phyloP scores from a whole-genome alignment of 2,888 invertebrate genomes.

The Pachydiplax longipennis region DNA sequence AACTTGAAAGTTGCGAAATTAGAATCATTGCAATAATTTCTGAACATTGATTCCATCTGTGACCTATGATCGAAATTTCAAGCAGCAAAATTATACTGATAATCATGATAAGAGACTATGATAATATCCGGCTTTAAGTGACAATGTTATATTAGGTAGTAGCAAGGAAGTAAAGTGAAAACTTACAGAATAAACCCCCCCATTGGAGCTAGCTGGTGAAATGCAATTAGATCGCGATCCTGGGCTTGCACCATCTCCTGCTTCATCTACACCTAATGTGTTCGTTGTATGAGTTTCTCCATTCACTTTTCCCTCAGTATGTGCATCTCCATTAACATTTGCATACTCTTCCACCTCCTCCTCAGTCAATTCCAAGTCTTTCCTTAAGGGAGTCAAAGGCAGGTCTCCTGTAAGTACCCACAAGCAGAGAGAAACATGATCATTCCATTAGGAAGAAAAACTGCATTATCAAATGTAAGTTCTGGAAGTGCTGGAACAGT shows the following conservation, averaged over 20 bases:
- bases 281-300: slow-evolving; percentile 55
- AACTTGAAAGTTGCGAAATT: no score
- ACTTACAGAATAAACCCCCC: slow-evolving; percentile 86
- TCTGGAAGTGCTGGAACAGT: slow-evolving; percentile 34
- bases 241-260: slow-evolving; percentile 59
- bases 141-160: neutral
- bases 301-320: slow-evolving; percentile 58
- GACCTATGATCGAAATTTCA: no score
- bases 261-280: slow-evolving; percentile 9
- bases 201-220: slow-evolving; percentile 90
- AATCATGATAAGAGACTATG: no score
- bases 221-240: slow-evolving; percentile 72
- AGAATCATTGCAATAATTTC: no score
- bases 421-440: neutral
- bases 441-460: neutral
- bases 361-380: slow-evolving; percentile 57
- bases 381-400: slow-evolving; percentile 65
- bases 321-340: slow-evolving; percentile 50
- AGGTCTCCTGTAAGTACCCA: slow-evolving; percentile 59
- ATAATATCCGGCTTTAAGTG: neutral
- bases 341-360: slow-evolving; percentile 68
- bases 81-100: no score
- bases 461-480: neutral
- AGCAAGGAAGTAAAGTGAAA: neutral
- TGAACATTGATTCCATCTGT: no score